Evolutionary conservation across 2,888 invertebrate species (phyloP), one percentile per base, ranked within the genome.

Genomic region (Protonemura montana): DNA sequence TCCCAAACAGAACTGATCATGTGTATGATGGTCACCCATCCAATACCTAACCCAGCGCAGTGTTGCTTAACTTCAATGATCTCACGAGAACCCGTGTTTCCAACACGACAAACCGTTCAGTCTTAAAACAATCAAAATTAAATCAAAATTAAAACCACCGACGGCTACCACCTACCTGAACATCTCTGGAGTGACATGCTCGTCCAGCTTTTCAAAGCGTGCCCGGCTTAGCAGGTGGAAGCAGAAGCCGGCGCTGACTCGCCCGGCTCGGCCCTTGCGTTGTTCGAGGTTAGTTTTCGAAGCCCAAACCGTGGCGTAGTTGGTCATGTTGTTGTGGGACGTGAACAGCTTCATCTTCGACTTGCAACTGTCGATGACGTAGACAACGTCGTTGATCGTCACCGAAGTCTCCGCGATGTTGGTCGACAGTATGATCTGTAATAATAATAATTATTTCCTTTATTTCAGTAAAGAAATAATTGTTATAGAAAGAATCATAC

Each of bases 361-460:
- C 91, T 99, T 98, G 92, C 99, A 98, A 80, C 97, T 97, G 91
- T 99, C 99, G 87, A 99, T 97, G 0, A 99, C 99, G 92, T 96
- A 99, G 0, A 99, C 98, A 0, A 99, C 98, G 90, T 99, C 99
- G 91, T 99, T 97, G 89, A 99, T 99, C 0, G 99, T 99, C 89
- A 99, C 97, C 6, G 98, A 98, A 0, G 99, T 98, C 92, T 99
- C 99, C 0, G 99, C 99, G 90, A 99, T 99, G 91, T 99, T 99
- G 0, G 99, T 99, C 0, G 99, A 96, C 25, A 99, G 92, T 89
- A 99, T 99, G 86, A 99, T 96, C 96, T 96, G n/a, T n/a, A n/a
- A n/a, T n/a, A n/a, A n/a, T n/a, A n/a, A n/a, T n/a, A n/a, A n/a
- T n/a, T n/a, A n/a, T n/a, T n/a, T n/a, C n/a, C n/a, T n/a, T n/a